Base-by-base conservation (phyloP, 2,888 invertebrate species). In the Lithophane leautieri region DNA sequence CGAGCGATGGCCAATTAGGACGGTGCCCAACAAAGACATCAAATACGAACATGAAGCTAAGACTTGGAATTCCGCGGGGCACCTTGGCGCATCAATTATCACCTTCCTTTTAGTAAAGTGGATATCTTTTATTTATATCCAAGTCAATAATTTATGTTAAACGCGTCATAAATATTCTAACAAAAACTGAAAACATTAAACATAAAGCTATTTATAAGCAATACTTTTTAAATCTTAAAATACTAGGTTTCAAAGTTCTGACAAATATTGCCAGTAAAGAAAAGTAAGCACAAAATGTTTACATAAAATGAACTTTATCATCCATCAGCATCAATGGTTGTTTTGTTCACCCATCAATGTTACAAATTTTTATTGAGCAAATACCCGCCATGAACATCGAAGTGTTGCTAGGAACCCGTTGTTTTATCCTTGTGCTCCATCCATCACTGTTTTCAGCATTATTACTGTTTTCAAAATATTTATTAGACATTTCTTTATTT, bases 21-120 rank as follows among this genome's bases (percentile, higher is more conserved):
- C 34, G 34, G 4, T 4, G 34, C 34, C 34, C 4, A 34, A 34
- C 34, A 34, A 34, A 34, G 34, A 0, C 34, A 34, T 34, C 3
- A 34, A 12, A 2, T 11, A 25, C 12, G 12, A 65, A 47, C 12
- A 65, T 22, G 0, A 47, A 47, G 14, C 14, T 2, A 14, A 22
- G 22, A 47, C 28, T 63, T 34, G 63, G 63, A 47, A 63, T 63
- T 70, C n/a, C 44, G 44, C 44, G 47, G 47, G 47, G 8, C 47
- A 22, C 2, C 4, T 4, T 50, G 16, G 14, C 28, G 8, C 47
- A 19, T 47, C 19, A 28, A 22, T 44, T 19, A 28, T 47, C 28
- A 28, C 12, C 7, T 8, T 22, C 8, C 4, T 47, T n/a, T n/a
- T 69, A 47, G 65, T 34, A 70, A 34, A n/a, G 7, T 70, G 4